Evolutionary conservation across 2,113 vertebrate genomes (phyloP).

Genomic region (Oceanodroma tethys): DNA sequence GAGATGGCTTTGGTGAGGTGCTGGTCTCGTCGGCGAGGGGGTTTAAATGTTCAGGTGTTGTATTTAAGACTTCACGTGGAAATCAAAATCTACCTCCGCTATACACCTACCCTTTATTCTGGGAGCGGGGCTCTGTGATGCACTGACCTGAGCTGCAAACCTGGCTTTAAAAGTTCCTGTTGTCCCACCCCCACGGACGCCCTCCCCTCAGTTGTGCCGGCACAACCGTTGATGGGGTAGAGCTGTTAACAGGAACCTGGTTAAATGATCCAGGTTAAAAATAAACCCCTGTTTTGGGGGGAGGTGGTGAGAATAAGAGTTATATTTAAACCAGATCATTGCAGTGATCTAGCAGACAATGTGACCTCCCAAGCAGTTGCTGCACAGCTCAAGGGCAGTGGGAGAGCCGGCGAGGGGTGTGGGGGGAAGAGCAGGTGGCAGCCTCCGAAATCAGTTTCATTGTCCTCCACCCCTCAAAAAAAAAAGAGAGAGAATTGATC

Average conservation of each 20-base stretch:
- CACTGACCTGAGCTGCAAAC: background rate
- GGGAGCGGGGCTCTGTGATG: background rate
- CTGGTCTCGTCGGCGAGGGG: background rate
- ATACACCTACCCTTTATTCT: background rate
- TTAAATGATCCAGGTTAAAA: background rate
- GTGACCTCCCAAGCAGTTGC: background rate
- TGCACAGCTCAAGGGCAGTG: background rate
- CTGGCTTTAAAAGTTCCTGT: background rate
- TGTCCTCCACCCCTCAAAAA: background rate
- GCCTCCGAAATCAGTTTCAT: background rate
- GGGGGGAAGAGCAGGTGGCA: background rate
- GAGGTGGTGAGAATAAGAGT: background rate
- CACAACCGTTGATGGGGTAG: background rate
- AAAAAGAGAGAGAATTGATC: background rate
- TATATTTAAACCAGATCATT: background rate
- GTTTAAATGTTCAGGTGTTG: background rate
- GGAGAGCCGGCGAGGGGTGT: background rate
- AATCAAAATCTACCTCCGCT: background rate
- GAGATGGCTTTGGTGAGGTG: background rate
- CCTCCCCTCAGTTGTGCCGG: background rate
- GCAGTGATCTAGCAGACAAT: too few species aligned
- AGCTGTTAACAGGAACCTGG: background rate
- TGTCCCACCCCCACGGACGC: rapidly evolving
- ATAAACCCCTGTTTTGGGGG: background rate
- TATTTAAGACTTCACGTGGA: background rate